Evolutionary conservation across 2,113 vertebrate species (phyloP).

Genomic region (Hippocampus barbouri): DNA sequence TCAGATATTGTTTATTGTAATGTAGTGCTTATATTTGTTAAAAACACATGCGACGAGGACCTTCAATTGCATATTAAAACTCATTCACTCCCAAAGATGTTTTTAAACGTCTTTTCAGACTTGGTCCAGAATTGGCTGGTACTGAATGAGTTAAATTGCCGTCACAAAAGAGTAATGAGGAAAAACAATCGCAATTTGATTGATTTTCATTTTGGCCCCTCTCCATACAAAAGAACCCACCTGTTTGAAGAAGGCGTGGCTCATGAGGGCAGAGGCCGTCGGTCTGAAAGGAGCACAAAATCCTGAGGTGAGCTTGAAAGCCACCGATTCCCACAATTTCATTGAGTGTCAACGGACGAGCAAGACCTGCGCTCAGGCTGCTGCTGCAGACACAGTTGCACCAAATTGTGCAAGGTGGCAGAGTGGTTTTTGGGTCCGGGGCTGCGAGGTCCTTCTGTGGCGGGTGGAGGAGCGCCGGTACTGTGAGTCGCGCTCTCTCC

Average conservation of each 20-base stretch:
- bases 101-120: too few species aligned
- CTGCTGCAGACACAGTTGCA: constrained; percentile 91
- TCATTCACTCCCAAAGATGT: too few species aligned
- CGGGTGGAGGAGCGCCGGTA: constrained; percentile 71
- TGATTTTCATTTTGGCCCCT: too few species aligned
- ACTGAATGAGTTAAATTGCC: too few species aligned
- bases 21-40: too few species aligned
- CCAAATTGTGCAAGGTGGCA: constrained; percentile 85
- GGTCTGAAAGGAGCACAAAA: constrained; percentile 71
- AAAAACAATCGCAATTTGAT: not conserved
- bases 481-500: constrained; percentile 86
- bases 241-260: constrained; percentile 92
- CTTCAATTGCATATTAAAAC: too few species aligned
- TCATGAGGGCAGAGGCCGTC: constrained; percentile 84
- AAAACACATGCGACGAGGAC: too few species aligned
- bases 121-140: too few species aligned
- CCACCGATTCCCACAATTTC: not conserved
- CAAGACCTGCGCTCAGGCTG: constrained; percentile 80
- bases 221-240: constrained; percentile 59
- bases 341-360: not conserved
- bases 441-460: constrained; percentile 81
- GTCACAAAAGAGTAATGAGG: too few species aligned
- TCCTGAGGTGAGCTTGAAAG: not conserved
- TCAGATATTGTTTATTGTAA: too few species aligned
- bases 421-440: constrained; percentile 88